Evolutionary conservation across 2,113 vertebrate species (phyloP).

Genomic region (Pedetes capensis): DNA sequence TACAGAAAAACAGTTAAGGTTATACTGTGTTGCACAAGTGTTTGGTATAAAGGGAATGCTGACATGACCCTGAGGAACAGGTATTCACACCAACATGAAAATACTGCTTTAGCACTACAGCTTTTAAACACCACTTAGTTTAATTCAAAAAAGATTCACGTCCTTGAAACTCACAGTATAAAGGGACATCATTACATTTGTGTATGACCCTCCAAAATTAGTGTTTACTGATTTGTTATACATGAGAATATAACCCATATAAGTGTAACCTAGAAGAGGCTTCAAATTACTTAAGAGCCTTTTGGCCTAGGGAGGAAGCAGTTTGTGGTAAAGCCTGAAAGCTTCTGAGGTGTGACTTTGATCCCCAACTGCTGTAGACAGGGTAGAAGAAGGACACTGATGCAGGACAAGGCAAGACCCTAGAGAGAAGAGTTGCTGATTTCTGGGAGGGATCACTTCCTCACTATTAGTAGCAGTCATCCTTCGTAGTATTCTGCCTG

Average conservation of each 20-base stretch:
- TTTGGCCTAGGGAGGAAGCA: slow-evolving; percentile 33
- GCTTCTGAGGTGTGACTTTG: slow-evolving; percentile 46
- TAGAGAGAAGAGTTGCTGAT: neutral
- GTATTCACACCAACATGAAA: neutral
- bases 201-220: neutral
- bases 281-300: slow-evolving; percentile 60
- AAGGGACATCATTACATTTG: slow-evolving; percentile 34
- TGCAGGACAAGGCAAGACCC: neutral
- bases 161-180: slow-evolving; percentile 49
- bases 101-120: neutral
- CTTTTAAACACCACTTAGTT: slow-evolving; percentile 10
- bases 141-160: slow-evolving; percentile 32
- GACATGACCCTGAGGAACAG: neutral
- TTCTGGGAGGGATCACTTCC: neutral
- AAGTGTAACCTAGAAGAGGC: slow-evolving; percentile 34
- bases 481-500: neutral
- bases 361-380: slow-evolving; percentile 13
- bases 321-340: neutral
- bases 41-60: neutral
- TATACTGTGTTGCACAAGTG: neutral
- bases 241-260: slow-evolving; percentile 51
- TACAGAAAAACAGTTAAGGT: neutral
- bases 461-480: neutral
- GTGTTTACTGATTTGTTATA: slow-evolving; percentile 42
- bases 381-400: neutral